Evolutionary conservation across 2,888 invertebrate genomes (phyloP).

Genomic region (Perdita meconis): DNA sequence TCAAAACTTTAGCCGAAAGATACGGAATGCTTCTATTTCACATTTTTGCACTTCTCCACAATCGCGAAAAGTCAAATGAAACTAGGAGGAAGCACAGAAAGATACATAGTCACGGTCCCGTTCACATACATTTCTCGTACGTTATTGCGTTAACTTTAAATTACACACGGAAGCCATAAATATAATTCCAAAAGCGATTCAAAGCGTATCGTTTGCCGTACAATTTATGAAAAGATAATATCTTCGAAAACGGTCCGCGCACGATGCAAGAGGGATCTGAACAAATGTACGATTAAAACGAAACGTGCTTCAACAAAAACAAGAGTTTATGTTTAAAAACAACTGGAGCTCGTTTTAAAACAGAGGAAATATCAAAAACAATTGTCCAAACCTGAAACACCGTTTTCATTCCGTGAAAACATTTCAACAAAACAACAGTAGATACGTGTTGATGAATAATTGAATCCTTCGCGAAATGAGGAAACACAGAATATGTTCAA

Average conservation of each 20-base stretch:
- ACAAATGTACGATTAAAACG: neutral
- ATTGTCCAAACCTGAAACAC: no score
- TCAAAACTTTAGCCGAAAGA: neutral
- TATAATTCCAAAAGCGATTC: neutral
- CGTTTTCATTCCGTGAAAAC: no score
- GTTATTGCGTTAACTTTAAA: constrained; percentile 9
- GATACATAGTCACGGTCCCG: neutral
- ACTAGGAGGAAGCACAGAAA: neutral
- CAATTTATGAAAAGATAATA: neutral
- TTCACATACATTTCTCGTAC: neutral
- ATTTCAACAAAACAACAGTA: no score
- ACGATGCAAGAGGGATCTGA: neutral
- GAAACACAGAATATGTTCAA: no score
- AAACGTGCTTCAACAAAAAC: neutral
- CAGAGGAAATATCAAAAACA: no score
- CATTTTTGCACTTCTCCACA: constrained; percentile 12
- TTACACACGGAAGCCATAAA: constrained; percentile 8
- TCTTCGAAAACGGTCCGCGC: neutral
- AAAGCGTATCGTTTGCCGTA: neutral
- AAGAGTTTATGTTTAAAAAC: neutral
- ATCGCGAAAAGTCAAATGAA: constrained; percentile 9
- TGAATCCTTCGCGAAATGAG: no score
- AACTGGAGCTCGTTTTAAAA: neutral
- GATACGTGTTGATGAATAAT: no score
- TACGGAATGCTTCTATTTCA: constrained; percentile 3